Evolutionary conservation across 2,888 invertebrate species (phyloP), one percentile per base, ranked within the genome.

Genomic region (Malthinus flaveolus): DNA sequence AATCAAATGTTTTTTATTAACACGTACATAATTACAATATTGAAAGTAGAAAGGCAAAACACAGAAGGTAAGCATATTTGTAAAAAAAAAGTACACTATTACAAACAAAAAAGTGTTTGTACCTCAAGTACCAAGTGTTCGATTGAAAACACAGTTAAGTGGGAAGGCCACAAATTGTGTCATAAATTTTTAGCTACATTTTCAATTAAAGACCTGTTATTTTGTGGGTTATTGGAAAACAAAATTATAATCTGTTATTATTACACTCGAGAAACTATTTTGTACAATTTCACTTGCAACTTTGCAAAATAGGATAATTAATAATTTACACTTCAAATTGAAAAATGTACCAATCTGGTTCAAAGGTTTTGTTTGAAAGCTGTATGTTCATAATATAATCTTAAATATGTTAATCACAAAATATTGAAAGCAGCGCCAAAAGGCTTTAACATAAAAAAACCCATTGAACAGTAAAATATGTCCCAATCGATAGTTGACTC

Each of bases 1-100:
- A 46, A 53, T 53, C 42, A 31, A 42, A 49, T 49, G 50, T 39
- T 10, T 59, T 59, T 59, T 59, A 59, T 59, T 59, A 54, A 59
- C 54, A 54, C 39, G 37, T 55, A 55, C 58, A 59, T 32, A 42
- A 46, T 48, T 53, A 58, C 50, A 59, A 35, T 59, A 37, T 48
- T 47, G 13, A 47, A 12, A 31, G 45, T 32, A 50, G 51, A 57
- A 15, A 59, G 45, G 54, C 54, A 59, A 47, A 53, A 54, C 49
- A 56, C 46, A 46, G 44, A 42, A 42, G 39, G 15, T 9, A 42
- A 42, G 23, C 39, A 42, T 23, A 42, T 15, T 42, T 15, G 36
- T 46, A 50, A 33, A 49, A 54, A 54, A 44, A 53, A 59, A 49
- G 45, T 54, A 54, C 49, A 56, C 37, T 49, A 44, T 23, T 55